phyloP scores from a whole-genome alignment of 2,888 invertebrate species.

The Meta bourneti region DNA sequence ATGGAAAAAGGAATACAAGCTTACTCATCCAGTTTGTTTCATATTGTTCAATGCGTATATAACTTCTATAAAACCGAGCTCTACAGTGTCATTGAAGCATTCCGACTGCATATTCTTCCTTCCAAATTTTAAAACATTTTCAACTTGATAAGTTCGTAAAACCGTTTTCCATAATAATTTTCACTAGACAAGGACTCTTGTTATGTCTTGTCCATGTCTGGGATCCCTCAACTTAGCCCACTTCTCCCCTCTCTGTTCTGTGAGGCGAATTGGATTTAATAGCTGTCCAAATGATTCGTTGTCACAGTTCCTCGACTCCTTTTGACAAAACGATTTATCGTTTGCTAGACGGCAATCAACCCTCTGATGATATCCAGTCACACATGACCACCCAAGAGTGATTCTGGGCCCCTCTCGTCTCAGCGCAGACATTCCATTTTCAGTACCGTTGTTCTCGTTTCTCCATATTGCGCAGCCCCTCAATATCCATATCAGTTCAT shows the following conservation, averaged over 20 bases:
- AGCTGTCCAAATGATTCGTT: constrained; percentile 59
- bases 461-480: background rate
- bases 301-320: constrained; percentile 41
- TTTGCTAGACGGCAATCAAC: constrained; percentile 50
- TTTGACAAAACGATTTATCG: constrained; percentile 62
- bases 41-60: too few relatives aligned
- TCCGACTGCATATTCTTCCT: too few relatives aligned
- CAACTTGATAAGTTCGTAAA: too few relatives aligned
- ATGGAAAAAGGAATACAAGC: too few relatives aligned
- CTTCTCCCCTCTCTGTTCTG: background rate
- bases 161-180: too few relatives aligned
- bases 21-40: too few relatives aligned
- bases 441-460: constrained; percentile 17
- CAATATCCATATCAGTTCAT: background rate
- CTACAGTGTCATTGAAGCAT: too few relatives aligned
- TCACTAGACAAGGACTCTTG: too few relatives aligned
- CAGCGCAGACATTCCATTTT: constrained; percentile 28
- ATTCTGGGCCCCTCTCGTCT: constrained; percentile 21
- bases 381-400: constrained; percentile 51
- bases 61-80: too few relatives aligned
- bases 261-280: constrained; percentile 24
- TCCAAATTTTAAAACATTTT: too few relatives aligned
- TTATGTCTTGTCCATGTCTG: too few relatives aligned
- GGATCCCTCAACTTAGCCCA: background rate
- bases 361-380: constrained; percentile 63